Conservation (phyloP, 2,113 vertebrate species). For the Gopherus evgoodei region DNA sequence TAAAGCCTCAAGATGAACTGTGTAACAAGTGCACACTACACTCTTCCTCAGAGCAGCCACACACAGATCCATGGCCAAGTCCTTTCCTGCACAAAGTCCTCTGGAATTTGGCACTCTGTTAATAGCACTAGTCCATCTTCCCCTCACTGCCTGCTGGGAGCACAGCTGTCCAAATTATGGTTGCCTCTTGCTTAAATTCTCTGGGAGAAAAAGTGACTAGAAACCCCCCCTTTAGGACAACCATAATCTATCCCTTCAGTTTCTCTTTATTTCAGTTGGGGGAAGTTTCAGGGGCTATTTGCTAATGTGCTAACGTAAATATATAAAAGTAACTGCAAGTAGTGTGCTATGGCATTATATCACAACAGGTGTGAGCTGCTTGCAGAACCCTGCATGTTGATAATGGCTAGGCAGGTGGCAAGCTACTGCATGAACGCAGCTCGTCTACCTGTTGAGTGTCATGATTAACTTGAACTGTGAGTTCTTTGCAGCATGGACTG, state of each 20-base stretch:
- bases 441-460: neutral
- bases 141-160: neutral
- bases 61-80: rapidly evolving
- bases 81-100: neutral
- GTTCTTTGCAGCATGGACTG: neutral
- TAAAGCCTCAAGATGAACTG: neutral
- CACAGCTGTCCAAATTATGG: rapidly evolving
- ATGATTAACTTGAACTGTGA: neutral
- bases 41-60: neutral
- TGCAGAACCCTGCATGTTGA: neutral
- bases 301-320: neutral
- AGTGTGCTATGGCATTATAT: rapidly evolving
- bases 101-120: neutral
- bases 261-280: neutral
- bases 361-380: neutral
- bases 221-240: neutral
- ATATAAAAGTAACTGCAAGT: neutral
- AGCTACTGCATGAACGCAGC: neutral
- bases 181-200: neutral
- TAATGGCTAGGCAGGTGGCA: neutral
- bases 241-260: neutral
- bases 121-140: neutral
- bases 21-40: neutral
- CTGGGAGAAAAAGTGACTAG: neutral
- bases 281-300: neutral